These are phyloP conservation scores for Rambutsinella grinnellia DNA, from an alignment of 2,888 invertebrate genomes.

Conservation along the genomic window DNA sequence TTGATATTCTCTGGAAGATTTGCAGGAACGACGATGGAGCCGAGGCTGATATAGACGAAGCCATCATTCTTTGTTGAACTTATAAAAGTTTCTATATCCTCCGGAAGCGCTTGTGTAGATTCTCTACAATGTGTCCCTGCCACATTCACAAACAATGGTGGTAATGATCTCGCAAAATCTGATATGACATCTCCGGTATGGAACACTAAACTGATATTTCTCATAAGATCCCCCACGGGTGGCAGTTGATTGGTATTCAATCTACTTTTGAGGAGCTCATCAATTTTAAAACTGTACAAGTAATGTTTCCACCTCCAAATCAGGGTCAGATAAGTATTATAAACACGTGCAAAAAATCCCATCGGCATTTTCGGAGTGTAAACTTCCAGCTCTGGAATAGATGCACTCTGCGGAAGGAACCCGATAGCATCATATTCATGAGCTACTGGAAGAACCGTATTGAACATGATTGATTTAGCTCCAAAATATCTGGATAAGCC, in stretches of 20 bases:
- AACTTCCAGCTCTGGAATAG: constrained; percentile 46
- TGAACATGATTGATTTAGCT: constrained; percentile 45
- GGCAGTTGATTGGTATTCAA: constrained; percentile 21
- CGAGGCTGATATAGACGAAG: constrained; percentile 62
- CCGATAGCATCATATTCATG: constrained; percentile 46
- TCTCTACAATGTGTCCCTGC: constrained; percentile 21
- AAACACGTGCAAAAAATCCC: constrained; percentile 14
- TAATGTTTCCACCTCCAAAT: constrained; percentile 10
- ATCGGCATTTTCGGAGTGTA: constrained; percentile 13
- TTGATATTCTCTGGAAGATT: constrained; percentile 31
- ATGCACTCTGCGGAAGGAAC: constrained; percentile 24
- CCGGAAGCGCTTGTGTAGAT: neutral
- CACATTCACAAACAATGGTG: constrained; percentile 26
- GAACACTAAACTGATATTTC: constrained; percentile 26
- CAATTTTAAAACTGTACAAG: neutral
- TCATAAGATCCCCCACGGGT: constrained; percentile 11
- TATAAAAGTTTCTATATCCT: constrained; percentile 46
- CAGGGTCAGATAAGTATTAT: constrained; percentile 12
- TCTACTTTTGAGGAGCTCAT: neutral
- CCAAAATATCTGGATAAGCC: constrained; percentile 46
- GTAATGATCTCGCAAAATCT: constrained; percentile 22
- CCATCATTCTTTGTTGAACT: constrained; percentile 37
- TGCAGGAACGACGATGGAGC: constrained; percentile 38
- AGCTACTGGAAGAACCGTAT: constrained; percentile 24
- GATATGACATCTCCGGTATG: constrained; percentile 20